Evolutionary conservation across 2,113 vertebrate genomes (phyloP), one percentile per base, ranked within the genome.

Genomic region (Saiga tatarica): DNA sequence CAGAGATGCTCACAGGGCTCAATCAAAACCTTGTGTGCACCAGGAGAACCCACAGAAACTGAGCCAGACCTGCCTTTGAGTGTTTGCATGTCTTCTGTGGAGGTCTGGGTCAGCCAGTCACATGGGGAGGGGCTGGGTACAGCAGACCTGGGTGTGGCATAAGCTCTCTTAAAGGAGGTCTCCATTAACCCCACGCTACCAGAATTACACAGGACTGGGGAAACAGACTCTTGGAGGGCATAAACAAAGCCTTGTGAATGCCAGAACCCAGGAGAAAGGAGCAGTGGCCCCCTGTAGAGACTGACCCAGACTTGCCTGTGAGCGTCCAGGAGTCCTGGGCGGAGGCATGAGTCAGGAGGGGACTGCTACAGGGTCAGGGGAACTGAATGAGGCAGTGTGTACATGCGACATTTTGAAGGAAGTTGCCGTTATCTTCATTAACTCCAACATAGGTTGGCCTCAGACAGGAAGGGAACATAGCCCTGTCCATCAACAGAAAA

Each of bases 251-350:
- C n/a, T 36, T 71, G 17, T 71, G n/a, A 19, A 16, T 30, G 21
- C n/a, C 64, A 71, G 17, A 36, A 21, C n/a, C 64, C 64, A 71
- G 64, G 64, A 36, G 64, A 71, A 71, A 71, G 17, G 64, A 36
- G n/a, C n/a, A 71, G 64, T 21, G 64, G 36, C n/a, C n/a, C 17
- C 33, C n/a, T n/a, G n/a, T n/a, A 67, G 7, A 67, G 33, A 67
- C 17, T 67, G 64, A 67, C 64, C 33, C 64, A 36, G 64, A 71
- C 17, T 71, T 71, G n/a, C 9, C 9, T 36, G 64, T 36, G 9
- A 71, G 8, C 11, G n/a, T 6, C 9, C 9, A 36, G 17, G n/a
- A 36, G 64, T 36, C 64, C 64, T 1, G 4, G 17, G 17, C 0
- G 0, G n/a, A 71, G 17, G 17, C 9, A 0, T 71, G 17, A 36